These are phyloP conservation scores for Pycnomerus fuliginosus DNA, from an alignment of 2,888 invertebrate genomes.

Conservation along the genomic window DNA sequence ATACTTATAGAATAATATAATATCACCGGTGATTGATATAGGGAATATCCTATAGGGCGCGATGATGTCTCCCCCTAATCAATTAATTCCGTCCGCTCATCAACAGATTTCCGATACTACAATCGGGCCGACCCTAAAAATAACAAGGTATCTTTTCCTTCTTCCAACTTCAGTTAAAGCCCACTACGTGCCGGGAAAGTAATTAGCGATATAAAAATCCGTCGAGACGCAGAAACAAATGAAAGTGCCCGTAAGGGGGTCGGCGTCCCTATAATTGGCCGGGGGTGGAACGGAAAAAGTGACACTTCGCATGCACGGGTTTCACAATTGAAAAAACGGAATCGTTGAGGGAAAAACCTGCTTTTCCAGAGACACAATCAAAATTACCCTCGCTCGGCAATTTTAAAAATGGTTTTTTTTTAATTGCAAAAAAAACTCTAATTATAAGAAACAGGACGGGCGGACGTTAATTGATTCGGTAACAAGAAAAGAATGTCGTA, in stretches of 20 bases:
- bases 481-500: slow-evolving; percentile 48
- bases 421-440: slow-evolving; percentile 52
- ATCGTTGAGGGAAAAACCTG: slow-evolving; percentile 32
- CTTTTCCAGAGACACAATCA: slow-evolving; percentile 44
- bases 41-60: too few species aligned
- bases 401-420: slow-evolving; percentile 53
- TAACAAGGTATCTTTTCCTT: slow-evolving; percentile 18
- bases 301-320: slow-evolving; percentile 50
- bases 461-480: slow-evolving; percentile 54
- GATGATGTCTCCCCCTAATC: too few species aligned
- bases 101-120: slow-evolving; percentile 1
- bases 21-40: too few species aligned
- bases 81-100: too few species aligned
- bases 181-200: slow-evolving; percentile 51
- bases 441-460: slow-evolving; percentile 48
- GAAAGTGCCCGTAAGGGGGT: slow-evolving; percentile 43
- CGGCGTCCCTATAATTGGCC: slow-evolving; percentile 38
- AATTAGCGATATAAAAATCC: slow-evolving; percentile 56
- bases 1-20: too few species aligned
- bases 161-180: slow-evolving; percentile 30
- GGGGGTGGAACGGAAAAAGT: slow-evolving; percentile 44
- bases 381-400: slow-evolving; percentile 47
- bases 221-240: slow-evolving; percentile 51
- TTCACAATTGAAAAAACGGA: slow-evolving; percentile 46
- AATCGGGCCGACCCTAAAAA: slow-evolving; percentile 7